phyloP scores from a whole-genome alignment of 92 coral and sea anemone species.

The Epizoanthus ramosus region DNA sequence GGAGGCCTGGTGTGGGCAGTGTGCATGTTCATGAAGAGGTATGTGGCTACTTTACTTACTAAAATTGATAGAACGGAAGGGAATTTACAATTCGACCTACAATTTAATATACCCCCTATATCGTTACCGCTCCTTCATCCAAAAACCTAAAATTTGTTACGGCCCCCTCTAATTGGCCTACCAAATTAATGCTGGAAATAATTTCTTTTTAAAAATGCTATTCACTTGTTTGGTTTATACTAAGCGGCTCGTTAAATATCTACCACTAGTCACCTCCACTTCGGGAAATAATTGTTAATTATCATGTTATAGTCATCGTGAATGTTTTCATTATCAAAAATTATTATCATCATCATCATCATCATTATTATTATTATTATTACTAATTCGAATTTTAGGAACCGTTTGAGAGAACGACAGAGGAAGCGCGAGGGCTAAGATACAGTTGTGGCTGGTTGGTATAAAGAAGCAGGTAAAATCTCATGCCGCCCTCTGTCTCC shows the following conservation, averaged over 20 bases:
- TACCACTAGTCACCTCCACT: too few relatives aligned
- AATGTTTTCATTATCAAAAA: background rate
- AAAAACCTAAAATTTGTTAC: background rate
- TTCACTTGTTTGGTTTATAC: too few relatives aligned
- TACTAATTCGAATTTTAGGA: constrained; percentile 8
- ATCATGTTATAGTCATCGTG: background rate
- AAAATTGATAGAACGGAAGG: background rate
- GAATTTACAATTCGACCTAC: too few relatives aligned
- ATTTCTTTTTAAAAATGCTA: too few relatives aligned
- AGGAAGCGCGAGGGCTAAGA: background rate
- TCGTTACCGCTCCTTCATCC: background rate
- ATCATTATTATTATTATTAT: background rate
- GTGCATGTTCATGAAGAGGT: constrained; percentile 89
- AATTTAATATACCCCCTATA: too few relatives aligned
- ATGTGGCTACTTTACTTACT: background rate
- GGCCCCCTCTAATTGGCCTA: too few relatives aligned
- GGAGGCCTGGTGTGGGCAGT: constrained; percentile 92
- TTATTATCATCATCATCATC: background rate
- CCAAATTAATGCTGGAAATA: too few relatives aligned
- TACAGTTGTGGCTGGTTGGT: background rate
- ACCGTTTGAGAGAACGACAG: constrained; percentile 20
- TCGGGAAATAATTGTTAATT: too few relatives aligned
- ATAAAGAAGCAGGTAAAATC: background rate
- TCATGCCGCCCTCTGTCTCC: too few relatives aligned
- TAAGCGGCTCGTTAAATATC: too few relatives aligned